phyloP scores from a whole-genome alignment of 2,797 vertebrate species.

The Mycteria americana region DNA sequence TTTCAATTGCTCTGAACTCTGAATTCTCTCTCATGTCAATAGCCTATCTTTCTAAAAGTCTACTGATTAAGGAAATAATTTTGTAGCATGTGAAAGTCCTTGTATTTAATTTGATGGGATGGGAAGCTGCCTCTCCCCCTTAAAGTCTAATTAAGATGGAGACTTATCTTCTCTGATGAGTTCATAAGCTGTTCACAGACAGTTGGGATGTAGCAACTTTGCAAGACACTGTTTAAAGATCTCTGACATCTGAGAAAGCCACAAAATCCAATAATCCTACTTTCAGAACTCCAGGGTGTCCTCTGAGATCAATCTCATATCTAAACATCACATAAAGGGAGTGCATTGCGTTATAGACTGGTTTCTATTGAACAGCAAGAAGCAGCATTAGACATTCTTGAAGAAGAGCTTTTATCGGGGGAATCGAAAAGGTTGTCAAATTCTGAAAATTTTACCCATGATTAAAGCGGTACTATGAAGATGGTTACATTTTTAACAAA shows the following conservation, averaged over 20 bases:
- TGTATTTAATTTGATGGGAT: constrained; percentile 80
- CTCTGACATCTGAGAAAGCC: constrained; percentile 98
- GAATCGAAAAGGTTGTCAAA: constrained; percentile 83
- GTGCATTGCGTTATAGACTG: constrained; percentile 79
- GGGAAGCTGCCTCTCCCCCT: constrained; percentile 74
- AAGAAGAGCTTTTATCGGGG: constrained; percentile 84
- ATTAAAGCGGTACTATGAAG: constrained; percentile 79
- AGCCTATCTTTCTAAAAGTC: constrained; percentile 17
- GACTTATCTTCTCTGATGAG: constrained; percentile 90
- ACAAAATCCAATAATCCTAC: constrained; percentile 99
- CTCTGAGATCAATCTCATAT: constrained; percentile 97
- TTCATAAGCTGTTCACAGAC: constrained; percentile 94
- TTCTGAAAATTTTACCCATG: constrained; percentile 82
- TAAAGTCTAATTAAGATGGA: constrained; percentile 87
- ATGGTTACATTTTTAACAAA: constrained; percentile 79
- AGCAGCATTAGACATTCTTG: constrained; percentile 87
- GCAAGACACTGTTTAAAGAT: constrained; percentile 98
- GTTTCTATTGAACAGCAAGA: constrained; percentile 92
- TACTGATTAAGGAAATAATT: constrained; percentile 57
- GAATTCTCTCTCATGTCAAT: constrained; percentile 41
- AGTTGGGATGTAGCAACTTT: constrained; percentile 93
- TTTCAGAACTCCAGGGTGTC: constrained; percentile 96
- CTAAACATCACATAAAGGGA: constrained; percentile 98
- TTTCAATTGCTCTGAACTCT: background rate
- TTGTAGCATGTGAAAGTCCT: constrained; percentile 76